Base-by-base conservation (phyloP, 2,888 invertebrate species). In the Thera obeliscata region DNA sequence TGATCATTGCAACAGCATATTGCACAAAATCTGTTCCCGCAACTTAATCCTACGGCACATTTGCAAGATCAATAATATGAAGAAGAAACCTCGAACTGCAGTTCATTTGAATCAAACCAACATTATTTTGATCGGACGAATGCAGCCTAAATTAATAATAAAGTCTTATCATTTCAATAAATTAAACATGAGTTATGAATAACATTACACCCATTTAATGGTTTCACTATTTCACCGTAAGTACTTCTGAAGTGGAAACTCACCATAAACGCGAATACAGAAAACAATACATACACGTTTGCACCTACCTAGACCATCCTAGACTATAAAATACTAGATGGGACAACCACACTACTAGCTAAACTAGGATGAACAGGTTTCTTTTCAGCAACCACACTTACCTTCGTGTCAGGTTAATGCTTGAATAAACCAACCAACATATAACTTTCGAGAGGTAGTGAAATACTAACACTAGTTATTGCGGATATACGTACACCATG, bases 171-270 rank as follows among this genome's bases (percentile, higher is more conserved):
- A 62, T 66, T 68, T 75, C 72, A 77, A 76, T 74, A 75, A 73
- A 77, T 80, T 79, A 79, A 80, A 62, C 36, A 63, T 72, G 74
- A 74, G 70, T 75, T 64, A 67, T 62, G 64, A 69, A 65, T 64
- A 70, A 72, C 46, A 52, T 52, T 69, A 70, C 67, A 73, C 78
- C 82, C 83, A 84, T 83, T 81, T 80, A 59, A 83, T 83, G 83
- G 83, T 77, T 64, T 62, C 64, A 55, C 57, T 59, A 46, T 61
- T 67, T 63, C 62, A 12, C 41, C 38, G 36, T 11, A 22, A 22
- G 22, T 22, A 35, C 36, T 54, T 61, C 43, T 56, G 2, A 46
- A 2, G 43, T 46, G 46, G 56, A 61, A 56, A 61, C 41, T 35
- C 61, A n/a, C 41, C 9, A 22, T 50, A 50, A 58, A 22, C 38